phyloP scores from a whole-genome alignment of 1,140 invertebrate genomes.

The Zaprionus africanus region DNA sequence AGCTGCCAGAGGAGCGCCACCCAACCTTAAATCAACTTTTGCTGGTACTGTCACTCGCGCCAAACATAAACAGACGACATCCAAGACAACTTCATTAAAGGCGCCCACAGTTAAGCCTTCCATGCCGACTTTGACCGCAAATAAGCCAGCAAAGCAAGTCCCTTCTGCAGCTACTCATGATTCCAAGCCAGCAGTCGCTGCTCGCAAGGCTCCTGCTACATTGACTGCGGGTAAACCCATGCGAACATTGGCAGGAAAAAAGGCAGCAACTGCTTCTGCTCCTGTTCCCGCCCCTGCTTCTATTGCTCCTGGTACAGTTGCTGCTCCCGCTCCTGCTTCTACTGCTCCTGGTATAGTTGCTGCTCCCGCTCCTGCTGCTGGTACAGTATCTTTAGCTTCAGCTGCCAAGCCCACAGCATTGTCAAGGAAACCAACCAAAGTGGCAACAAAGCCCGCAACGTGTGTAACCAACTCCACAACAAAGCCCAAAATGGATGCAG shows the following conservation, averaged over 20 bases:
- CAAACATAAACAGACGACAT: not conserved
- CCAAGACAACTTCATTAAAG: not conserved
- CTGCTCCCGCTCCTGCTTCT: too few relatives aligned
- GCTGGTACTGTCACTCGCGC: not conserved
- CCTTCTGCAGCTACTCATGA: not conserved
- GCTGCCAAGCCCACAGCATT: not conserved
- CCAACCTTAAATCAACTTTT: not conserved
- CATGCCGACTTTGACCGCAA: not conserved
- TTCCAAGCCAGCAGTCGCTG: not conserved
- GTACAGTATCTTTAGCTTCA: not conserved
- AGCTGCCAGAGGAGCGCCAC: not conserved
- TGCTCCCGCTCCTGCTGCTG: not conserved
- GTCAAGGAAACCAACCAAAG: not conserved
- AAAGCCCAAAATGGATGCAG: not conserved
- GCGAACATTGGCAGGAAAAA: not conserved
- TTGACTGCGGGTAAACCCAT: not conserved
- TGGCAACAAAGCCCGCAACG: not conserved
- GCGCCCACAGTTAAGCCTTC: not conserved
- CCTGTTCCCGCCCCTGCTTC: not conserved
- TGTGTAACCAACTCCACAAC: not conserved
- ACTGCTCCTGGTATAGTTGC: not conserved
- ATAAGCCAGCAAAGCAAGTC: not conserved
- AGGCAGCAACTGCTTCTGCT: not conserved
- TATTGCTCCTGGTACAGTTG: not conserved
- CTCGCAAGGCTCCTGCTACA: not conserved